A percentile compares a stretch with the other conserved stretches of the same genome.
Evolutionary conservation across 1,140 invertebrate species (phyloP).

Genomic region (Micrasema minimum): DNA sequence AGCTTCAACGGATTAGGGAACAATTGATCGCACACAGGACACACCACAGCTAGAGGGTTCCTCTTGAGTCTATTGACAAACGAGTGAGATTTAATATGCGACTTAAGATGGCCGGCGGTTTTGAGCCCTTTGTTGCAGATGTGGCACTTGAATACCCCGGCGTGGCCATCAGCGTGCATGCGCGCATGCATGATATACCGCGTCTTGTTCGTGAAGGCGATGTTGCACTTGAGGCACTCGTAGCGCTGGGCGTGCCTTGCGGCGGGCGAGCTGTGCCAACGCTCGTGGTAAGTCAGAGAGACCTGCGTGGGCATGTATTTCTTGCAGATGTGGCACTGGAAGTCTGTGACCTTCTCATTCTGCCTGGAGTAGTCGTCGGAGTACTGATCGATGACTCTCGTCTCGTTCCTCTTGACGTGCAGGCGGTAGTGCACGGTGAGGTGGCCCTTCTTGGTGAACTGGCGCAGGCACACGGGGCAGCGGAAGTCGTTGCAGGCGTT

Average conservation of each 20-base stretch:
- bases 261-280: slow-evolving; percentile 61
- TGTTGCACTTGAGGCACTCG: slow-evolving; percentile 60
- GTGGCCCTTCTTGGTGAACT: slow-evolving; percentile 61
- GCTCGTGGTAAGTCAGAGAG: slow-evolving; percentile 61
- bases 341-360: slow-evolving; percentile 49
- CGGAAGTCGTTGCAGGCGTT: slow-evolving; percentile 62
- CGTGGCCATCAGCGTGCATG: slow-evolving; percentile 58
- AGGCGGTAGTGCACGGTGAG: slow-evolving; percentile 63
- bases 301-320: slow-evolving; percentile 61
- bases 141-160: slow-evolving; percentile 60
- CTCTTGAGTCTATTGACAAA: slow-evolving; percentile 60
- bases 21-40: slow-evolving; percentile 61
- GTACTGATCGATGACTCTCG: slow-evolving; percentile 5
- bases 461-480: slow-evolving; percentile 62
- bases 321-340: slow-evolving; percentile 60
- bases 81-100: slow-evolving; percentile 63
- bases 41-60: slow-evolving; percentile 62
- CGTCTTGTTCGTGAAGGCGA: slow-evolving; percentile 62
- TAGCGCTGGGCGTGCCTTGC: slow-evolving; percentile 57
- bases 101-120: slow-evolving; percentile 58
- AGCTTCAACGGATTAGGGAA: slow-evolving; percentile 61
- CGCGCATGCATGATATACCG: slow-evolving; percentile 59
- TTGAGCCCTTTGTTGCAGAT: slow-evolving; percentile 62
- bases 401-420: slow-evolving; percentile 56
- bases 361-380: slow-evolving; percentile 32